Evolutionary conservation across 1,140 invertebrate species (phyloP), one percentile per base, ranked within the genome.

Genomic region (Scaptomyza hsui): DNA sequence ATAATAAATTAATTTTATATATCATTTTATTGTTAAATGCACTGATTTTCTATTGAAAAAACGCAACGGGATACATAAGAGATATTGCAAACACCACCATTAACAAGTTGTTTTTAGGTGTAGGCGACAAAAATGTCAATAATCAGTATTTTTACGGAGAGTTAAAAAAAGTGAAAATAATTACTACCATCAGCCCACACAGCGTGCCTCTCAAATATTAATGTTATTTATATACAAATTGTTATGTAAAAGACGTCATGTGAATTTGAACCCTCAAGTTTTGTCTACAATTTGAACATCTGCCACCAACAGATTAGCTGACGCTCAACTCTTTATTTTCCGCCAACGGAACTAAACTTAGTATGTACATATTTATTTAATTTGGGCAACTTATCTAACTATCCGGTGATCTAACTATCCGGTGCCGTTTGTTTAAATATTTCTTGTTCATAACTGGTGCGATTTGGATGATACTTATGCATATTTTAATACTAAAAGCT

Each of bases 401-500:
- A 52, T 21, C n/a, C n/a, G n/a, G n/a, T n/a, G n/a, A n/a, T n/a
- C n/a, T n/a, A n/a, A n/a, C n/a, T n/a, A n/a, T n/a, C n/a, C n/a
- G n/a, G n/a, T 29, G 32, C 37, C 35, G 19, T 29, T 19, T 56
- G 9, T 37, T 52, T 4, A 26, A 29, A 5, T 29, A 7, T 29
- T 29, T 29, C 7, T 29, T 52, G 39, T 47, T 24, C 48, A 68
- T 61, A 67, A 65, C 55, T 60, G 29, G 55, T 67, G n/a, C 18
- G 12, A 59, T 60, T 16, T 37, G 64, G 16, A 59, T 52, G 53
- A 55, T 57, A 29, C 16, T 24, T 48, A 70, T 63, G 49, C 39
- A 57, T 60, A 60, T 79, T 62, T 69, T 70, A 7, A 47, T 5
- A 57, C 39, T 39, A 60, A 70, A 68, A 51, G 53, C 52, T 75